Conservation (phyloP, 2,797 vertebrate genomes). For the Thamnophis elegans region DNA sequence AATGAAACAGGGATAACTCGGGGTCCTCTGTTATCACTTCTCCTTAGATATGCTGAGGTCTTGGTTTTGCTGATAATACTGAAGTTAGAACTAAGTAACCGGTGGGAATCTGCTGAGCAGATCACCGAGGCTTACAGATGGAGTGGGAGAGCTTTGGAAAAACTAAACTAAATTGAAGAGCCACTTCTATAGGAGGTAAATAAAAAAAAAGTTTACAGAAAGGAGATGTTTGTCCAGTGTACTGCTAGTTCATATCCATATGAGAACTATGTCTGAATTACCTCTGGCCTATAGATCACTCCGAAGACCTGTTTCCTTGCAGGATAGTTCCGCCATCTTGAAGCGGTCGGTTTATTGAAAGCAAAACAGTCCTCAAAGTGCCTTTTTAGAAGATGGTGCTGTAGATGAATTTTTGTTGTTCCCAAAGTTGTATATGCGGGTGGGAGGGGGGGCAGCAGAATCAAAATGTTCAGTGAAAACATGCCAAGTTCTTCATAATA, state of each 20-base stretch:
- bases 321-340: conserved; percentile 56
- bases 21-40: conserved; percentile 40
- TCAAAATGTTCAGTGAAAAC: conserved; percentile 65
- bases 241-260: conserved; percentile 31
- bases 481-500: conserved; percentile 81
- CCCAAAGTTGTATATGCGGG: conserved; percentile 70
- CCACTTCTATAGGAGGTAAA: neutral
- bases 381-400: conserved; percentile 97
- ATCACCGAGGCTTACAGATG: neutral
- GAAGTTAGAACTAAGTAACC: conserved; percentile 33
- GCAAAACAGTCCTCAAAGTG: conserved; percentile 87
- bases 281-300: conserved; percentile 38
- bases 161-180: conserved; percentile 20
- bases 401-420: conserved; percentile 75
- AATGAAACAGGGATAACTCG: conserved; percentile 4
- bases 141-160: neutral
- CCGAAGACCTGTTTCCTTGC: conserved; percentile 55
- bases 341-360: conserved; percentile 61
- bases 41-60: conserved; percentile 40
- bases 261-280: conserved; percentile 35
- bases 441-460: conserved; percentile 68
- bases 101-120: neutral
- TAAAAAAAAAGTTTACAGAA: conserved; percentile 4
- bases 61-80: conserved; percentile 41
- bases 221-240: conserved; percentile 16